These are phyloP conservation scores for Bettongia penicillata DNA, from an alignment of 2,113 vertebrate species.

Conservation along the genomic window DNA sequence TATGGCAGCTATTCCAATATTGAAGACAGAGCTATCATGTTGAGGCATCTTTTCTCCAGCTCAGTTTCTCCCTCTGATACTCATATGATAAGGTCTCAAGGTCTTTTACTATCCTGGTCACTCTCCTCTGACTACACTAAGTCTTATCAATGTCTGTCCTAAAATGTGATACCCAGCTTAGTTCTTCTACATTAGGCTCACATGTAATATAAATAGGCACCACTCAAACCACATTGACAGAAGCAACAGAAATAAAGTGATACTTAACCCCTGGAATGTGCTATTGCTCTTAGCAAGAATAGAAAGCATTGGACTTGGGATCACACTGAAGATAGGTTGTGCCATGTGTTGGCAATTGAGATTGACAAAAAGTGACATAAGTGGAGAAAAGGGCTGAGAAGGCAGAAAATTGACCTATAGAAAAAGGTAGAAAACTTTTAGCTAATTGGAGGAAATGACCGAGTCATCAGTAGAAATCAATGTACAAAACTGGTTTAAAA, in stretches of 20 bases:
- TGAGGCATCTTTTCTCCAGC: neutral
- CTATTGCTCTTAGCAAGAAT: neutral
- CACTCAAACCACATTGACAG: neutral
- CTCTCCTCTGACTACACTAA: neutral
- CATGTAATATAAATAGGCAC: slow-evolving; percentile 1
- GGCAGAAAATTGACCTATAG: neutral
- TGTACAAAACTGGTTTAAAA: neutral
- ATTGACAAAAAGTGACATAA: neutral
- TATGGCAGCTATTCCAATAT: neutral
- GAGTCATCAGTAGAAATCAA: neutral
- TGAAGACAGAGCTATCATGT: neutral
- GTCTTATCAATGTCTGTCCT: neutral
- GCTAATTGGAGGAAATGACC: neutral
- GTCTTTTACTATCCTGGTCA: neutral
- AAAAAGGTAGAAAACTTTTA: neutral
- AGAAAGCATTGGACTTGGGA: neutral
- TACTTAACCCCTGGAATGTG: neutral
- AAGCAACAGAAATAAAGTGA: neutral
- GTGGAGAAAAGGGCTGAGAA: neutral
- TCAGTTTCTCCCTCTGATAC: neutral
- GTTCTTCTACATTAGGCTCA: neutral
- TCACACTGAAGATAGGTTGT: neutral
- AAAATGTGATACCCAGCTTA: neutral
- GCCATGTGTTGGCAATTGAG: neutral
- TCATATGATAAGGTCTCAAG: neutral